These are phyloP conservation scores for Cyanoderma ruficeps DNA, from an alignment of 2,113 vertebrate species.

Conservation along the genomic window DNA sequence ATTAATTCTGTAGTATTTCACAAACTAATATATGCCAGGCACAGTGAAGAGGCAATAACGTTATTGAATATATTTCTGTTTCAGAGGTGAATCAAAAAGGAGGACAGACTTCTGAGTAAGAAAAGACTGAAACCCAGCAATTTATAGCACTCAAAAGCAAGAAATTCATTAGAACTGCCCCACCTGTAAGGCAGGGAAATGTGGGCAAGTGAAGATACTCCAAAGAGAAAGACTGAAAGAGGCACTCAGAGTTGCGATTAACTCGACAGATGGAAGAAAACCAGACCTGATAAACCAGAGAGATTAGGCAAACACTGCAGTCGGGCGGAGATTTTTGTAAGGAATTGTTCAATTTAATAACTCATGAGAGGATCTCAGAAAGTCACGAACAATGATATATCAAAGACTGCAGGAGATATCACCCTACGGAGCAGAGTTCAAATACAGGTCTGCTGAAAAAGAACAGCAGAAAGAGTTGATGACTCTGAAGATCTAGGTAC, in stretches of 20 bases:
- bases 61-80: neutral
- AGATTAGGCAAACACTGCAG: neutral
- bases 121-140: neutral
- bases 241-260: neutral
- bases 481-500: accelerated
- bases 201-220: neutral
- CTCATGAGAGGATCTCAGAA: neutral
- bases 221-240: neutral
- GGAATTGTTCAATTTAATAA: accelerated
- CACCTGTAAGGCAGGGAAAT: neutral
- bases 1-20: neutral
- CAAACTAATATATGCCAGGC: neutral
- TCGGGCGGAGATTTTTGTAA: accelerated
- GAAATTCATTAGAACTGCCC: neutral
- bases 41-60: neutral
- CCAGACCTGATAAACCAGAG: accelerated
- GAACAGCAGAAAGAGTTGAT: neutral
- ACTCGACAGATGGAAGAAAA: neutral
- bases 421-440: accelerated
- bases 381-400: accelerated
- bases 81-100: neutral
- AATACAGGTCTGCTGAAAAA: neutral
- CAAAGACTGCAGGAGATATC: accelerated
- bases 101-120: neutral
- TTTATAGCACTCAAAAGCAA: neutral